Conservation (phyloP, 2,888 invertebrate genomes). For the Chrysomela aeneicollis region DNA sequence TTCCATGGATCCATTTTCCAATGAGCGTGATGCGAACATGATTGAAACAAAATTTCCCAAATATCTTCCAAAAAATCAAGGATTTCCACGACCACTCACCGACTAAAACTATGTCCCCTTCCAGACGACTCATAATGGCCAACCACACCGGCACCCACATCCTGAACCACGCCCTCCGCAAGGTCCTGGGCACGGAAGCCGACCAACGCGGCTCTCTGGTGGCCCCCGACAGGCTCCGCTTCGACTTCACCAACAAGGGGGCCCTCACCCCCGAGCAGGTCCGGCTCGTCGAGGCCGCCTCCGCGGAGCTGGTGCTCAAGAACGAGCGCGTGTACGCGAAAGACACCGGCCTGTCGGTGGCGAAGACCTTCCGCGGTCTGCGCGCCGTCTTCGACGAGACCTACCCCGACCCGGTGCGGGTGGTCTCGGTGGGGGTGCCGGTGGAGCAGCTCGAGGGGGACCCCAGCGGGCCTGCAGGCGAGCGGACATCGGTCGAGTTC, state of each 20-base stretch:
- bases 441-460: slow-evolving; percentile 88
- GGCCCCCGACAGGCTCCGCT: slow-evolving; percentile 94
- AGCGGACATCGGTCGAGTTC: slow-evolving; percentile 94
- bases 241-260: slow-evolving; percentile 96
- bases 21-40: too few species aligned
- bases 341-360: slow-evolving; percentile 80
- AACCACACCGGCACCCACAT: slow-evolving; percentile 99
- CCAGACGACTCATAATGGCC: slow-evolving; percentile 86
- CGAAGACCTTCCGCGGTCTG: slow-evolving; percentile 90
- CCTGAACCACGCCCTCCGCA: slow-evolving; percentile 91
- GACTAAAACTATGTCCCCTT: too few species aligned
- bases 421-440: slow-evolving; percentile 90
- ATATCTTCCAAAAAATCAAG: too few species aligned
- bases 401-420: slow-evolving; percentile 94
- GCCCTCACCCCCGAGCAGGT: slow-evolving; percentile 91
- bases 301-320: slow-evolving; percentile 71
- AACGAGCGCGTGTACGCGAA: slow-evolving; percentile 79
- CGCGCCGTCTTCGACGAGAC: slow-evolving; percentile 99
- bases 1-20: too few species aligned
- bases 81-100: too few species aligned
- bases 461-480: slow-evolving; percentile 81
- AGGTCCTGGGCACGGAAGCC: slow-evolving; percentile 88
- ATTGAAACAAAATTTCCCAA: too few species aligned
- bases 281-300: slow-evolving; percentile 82
- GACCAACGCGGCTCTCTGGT: slow-evolving; percentile 98